Evolutionary conservation across 2,888 invertebrate species (phyloP), one percentile per base, ranked within the genome.

Genomic region (Gnatocerus cornutus): DNA sequence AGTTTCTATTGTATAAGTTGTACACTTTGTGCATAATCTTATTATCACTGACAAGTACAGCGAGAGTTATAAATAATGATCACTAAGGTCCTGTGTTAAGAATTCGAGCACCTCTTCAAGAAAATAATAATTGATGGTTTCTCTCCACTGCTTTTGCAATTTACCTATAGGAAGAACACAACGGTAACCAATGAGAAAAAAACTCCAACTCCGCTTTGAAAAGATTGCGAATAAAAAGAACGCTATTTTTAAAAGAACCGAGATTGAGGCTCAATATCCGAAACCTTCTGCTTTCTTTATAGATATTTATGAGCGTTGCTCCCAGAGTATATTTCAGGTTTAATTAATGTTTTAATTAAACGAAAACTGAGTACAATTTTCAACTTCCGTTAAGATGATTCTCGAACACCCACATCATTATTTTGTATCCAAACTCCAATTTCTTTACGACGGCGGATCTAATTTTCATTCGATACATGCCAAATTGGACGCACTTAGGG

Each of bases 1-100:
- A 63, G 63, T 63, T 62, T 43, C 61, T 59, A 50, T 61, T 61
- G 30, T 50, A 21, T 37, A 61, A 48, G 14, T 61, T 48, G 50
- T 48, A 39, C 48, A 61, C 30, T 61, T 61, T 7, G 46, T 61
- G 61, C 33, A 50, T 43, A 63, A 63, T 53, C 62, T 48, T 62
- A 62, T 61, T 61, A 61, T 62, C 14, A 59, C 59, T 37, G 52
- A 52, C 63, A 43, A 50, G 43, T 50, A 50, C 48, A 48, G 50
- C 12, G 48, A 61, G 52, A 50, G 10, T n/a, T 37, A 14, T 53
- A 63, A 63, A 46, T 63, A 63, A 53, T 43, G 41, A 59, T 33
- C 43, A 41, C 21, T 21, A n/a, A 48, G 10, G 16, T 48, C 6
- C 41, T 41, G 10, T 10, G 41, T 13, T 10, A 41, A 41, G 12